Evolutionary conservation across 2,113 vertebrate species (phyloP).

Genomic region (Saccopteryx leptura): DNA sequence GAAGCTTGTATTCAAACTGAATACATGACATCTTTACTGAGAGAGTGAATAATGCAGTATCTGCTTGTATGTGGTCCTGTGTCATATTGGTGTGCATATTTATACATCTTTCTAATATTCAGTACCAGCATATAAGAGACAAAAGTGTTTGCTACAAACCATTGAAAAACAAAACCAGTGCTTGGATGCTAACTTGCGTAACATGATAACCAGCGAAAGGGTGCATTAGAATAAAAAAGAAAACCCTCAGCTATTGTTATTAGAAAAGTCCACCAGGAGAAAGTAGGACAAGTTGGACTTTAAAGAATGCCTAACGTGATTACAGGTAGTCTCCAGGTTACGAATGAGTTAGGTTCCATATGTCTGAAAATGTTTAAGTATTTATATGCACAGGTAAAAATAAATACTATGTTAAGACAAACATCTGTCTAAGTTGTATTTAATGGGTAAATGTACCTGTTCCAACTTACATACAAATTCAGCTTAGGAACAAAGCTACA

Average conservation of each 20-base stretch:
- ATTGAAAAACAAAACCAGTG: neutral
- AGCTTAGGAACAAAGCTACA: too few species aligned
- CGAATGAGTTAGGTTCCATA: too few species aligned
- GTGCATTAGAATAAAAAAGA: neutral
- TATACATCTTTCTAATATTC: neutral
- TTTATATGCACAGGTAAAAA: too few species aligned
- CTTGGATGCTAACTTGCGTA: neutral
- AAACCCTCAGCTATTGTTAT: neutral
- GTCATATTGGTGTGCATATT: fast-evolving
- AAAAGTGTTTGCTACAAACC: neutral
- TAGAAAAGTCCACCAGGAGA: neutral
- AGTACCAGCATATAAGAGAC: neutral
- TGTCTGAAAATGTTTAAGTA: too few species aligned
- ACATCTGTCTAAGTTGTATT: too few species aligned
- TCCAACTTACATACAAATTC: too few species aligned
- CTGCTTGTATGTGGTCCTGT: neutral
- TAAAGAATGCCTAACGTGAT: neutral
- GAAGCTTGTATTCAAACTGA: neutral
- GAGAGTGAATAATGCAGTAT: neutral
- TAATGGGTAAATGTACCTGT: too few species aligned
- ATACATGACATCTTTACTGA: neutral
- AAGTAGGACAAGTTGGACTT: neutral
- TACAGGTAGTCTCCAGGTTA: too few species aligned
- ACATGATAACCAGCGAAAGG: neutral
- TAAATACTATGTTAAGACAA: too few species aligned